Evolutionary conservation across 2,888 invertebrate genomes (phyloP).

Genomic region (Pachymerium ferrugineum): DNA sequence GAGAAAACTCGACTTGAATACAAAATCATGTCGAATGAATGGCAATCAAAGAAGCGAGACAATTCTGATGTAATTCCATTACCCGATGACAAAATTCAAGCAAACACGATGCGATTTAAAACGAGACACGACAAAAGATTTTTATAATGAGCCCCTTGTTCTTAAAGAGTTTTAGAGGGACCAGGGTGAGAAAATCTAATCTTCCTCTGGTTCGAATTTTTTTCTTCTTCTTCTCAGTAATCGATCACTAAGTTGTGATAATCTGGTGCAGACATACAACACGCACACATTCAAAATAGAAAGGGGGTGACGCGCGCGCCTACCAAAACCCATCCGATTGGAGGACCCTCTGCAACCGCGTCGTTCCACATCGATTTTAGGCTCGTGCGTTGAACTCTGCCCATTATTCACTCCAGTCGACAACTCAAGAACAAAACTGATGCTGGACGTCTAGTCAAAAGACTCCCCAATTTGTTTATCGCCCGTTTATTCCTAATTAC

Average conservation of each 20-base stretch:
- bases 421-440: conserved; percentile 14
- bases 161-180: conserved; percentile 12
- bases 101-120: neutral
- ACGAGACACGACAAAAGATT: neutral
- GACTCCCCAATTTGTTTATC: conserved; percentile 20
- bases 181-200: neutral
- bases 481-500: conserved; percentile 16
- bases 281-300: neutral
- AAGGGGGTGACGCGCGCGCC: conserved; percentile 7
- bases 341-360: conserved; percentile 24
- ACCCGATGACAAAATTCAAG: neutral
- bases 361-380: conserved; percentile 14
- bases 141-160: neutral
- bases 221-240: neutral
- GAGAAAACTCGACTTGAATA: neutral
- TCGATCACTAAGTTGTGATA: conserved; percentile 15
- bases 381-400: conserved; percentile 22
- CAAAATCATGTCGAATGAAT: neutral
- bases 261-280: neutral
- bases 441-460: conserved; percentile 14
- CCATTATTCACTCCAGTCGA: conserved; percentile 17
- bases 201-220: neutral
- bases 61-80: neutral
- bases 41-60: neutral
- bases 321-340: conserved; percentile 4